phyloP scores from a whole-genome alignment of 2,888 invertebrate species.

The Sphinx pinastri region DNA sequence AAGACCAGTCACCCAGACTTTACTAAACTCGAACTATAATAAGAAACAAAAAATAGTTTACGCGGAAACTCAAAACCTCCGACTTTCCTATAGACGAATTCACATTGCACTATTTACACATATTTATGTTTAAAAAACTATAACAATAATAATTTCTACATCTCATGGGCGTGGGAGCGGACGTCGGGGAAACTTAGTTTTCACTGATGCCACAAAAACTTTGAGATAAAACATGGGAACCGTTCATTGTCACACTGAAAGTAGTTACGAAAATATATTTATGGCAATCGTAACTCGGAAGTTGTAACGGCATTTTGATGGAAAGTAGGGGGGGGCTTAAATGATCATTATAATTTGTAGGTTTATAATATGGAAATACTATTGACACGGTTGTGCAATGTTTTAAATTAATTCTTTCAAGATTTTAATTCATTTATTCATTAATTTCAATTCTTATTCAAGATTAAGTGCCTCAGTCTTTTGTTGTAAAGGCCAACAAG shows the following conservation, averaged over 20 bases:
- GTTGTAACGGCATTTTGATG: conserved; percentile 41
- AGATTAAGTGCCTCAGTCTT: no score
- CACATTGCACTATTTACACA: conserved; percentile 11
- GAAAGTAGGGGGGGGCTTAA: conserved; percentile 31
- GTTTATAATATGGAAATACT: no score
- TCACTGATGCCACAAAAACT: conserved; percentile 67
- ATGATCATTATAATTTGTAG: no score
- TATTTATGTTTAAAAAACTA: conserved; percentile 37
- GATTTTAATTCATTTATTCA: no score
- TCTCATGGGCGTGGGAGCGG: conserved; percentile 58
- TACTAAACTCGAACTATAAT: no score
- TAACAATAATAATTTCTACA: conserved; percentile 45
- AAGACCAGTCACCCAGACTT: no score
- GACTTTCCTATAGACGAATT: conserved; percentile 7
- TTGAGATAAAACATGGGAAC: conserved; percentile 62
- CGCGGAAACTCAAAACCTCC: not conserved
- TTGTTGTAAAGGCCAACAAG: no score
- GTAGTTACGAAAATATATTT: conserved; percentile 13
- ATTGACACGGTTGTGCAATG: no score
- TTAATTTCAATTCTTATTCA: no score
- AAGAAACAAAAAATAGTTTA: not conserved
- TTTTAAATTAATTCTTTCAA: no score
- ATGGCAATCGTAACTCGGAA: conserved; percentile 47
- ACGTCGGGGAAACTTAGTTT: conserved; percentile 63
- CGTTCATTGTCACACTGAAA: conserved; percentile 46